Evolutionary conservation across 1,140 invertebrate genomes (phyloP).

Genomic region (Eriocheir sinensis): DNA sequence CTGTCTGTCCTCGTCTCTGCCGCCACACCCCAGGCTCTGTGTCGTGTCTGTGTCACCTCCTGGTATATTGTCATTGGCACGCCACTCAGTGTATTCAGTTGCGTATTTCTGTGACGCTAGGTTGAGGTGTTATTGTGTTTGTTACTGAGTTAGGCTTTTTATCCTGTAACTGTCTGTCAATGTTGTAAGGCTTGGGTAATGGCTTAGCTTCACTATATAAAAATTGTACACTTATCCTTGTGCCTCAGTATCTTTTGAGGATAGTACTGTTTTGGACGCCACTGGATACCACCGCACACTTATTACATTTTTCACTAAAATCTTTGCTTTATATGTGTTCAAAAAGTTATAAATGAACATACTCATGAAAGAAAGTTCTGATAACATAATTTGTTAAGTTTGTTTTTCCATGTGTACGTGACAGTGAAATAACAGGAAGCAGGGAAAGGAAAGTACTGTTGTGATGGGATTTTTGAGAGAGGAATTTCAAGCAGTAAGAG

Average conservation of each 20-base stretch:
- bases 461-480: background rate
- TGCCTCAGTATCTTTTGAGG: background rate
- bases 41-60: background rate
- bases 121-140: background rate
- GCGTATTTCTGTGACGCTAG: background rate
- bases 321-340: no score
- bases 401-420: no score
- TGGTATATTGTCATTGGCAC: background rate
- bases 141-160: background rate
- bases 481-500: background rate
- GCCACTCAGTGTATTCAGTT: background rate
- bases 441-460: background rate
- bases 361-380: no score
- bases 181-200: slow-evolving; percentile 3
- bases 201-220: no score
- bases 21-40: background rate
- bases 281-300: background rate
- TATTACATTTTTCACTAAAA: no score
- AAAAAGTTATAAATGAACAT: no score
- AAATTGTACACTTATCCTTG: background rate
- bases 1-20: background rate
- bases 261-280: background rate
- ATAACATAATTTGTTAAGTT: no score
- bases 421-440: no score
- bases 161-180: background rate